Conservation (phyloP, 2,113 vertebrate genomes). For the Malaclemys terrapin region DNA sequence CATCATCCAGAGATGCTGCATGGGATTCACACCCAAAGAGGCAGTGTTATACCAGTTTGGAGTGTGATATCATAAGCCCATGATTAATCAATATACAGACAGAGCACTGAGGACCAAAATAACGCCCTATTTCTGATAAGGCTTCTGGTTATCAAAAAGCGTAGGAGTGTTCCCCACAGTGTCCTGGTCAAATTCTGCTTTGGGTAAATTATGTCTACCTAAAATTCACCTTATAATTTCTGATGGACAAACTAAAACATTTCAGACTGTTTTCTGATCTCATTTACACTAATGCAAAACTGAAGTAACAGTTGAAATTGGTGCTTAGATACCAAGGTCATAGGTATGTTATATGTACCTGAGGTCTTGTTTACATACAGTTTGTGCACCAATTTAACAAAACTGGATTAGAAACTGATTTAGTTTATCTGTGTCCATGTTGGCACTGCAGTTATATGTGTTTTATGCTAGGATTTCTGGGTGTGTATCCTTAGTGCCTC, state of each 20-base stretch:
- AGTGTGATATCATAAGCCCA: not conserved
- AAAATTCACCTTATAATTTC: not conserved
- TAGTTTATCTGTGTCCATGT: not conserved
- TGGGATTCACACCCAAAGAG: not conserved
- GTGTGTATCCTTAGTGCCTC: not conserved
- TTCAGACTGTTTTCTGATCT: accelerated
- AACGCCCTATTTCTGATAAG: not conserved
- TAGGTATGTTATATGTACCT: not conserved
- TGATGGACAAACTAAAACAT: not conserved
- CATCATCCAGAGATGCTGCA: not conserved
- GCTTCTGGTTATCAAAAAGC: not conserved
- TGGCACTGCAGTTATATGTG: not conserved
- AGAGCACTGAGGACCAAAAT: not conserved
- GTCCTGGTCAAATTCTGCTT: not conserved
- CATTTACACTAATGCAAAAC: not conserved
- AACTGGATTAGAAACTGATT: not conserved
- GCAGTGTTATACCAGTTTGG: not conserved
- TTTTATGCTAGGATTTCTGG: not conserved
- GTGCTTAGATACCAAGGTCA: not conserved
- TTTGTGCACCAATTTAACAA: not conserved
- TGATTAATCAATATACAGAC: not conserved
- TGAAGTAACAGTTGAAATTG: not conserved
- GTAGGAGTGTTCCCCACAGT: accelerated
- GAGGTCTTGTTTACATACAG: not conserved
- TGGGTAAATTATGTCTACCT: not conserved